Evolutionary conservation across 2,113 vertebrate species (phyloP), one percentile per base, ranked within the genome.

Genomic region (Mormyrus lacerda): DNA sequence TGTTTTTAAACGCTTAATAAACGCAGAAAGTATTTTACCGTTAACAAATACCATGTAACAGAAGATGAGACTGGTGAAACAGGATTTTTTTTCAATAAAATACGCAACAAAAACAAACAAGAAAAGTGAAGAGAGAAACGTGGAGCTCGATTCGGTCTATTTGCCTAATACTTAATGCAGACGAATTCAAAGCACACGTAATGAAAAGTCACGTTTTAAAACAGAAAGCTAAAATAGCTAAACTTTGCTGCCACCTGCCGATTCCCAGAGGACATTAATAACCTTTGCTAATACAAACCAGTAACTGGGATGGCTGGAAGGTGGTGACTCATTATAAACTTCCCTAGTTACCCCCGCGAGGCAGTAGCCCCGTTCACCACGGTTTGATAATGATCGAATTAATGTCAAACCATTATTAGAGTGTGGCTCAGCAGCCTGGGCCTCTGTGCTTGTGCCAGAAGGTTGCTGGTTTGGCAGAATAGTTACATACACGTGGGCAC

Each of bases 161-260:
- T 79, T 79, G 15, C 17, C 13, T 79, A 19, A 19, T 19, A 35
- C 35, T 31, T 76, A 76, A 76, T 7, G 69, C 27, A 79, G 73
- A 11, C 15, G 3, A 17, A 39, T 47, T 21, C 42, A 45, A 21
- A 83, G 79, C 8, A 13, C 27, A 73, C 13, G 1, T 35, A 76
- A 42, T 13, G 35, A 42, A n/a, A n/a, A n/a, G 50, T 51, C 48
- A 9, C 47, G 27, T 55, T 50, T 35, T 87, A 31, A 42, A 39
- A 42, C 47, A 53, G 4, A 53, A 35, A 87, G n/a, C 27, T 9
- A 39, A 53, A 39, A 39, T 7, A 55, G 27, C 85, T 55, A 35
- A 55, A 87, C 87, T 87, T 61, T 87, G 55, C 87, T 65, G 87
- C 87, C 87, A 58, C 42, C 87, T 87, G 39, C 39, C 31, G 87